These are phyloP conservation scores for Temnothorax ravouxi DNA, from an alignment of 2,888 invertebrate species.

Conservation along the genomic window DNA sequence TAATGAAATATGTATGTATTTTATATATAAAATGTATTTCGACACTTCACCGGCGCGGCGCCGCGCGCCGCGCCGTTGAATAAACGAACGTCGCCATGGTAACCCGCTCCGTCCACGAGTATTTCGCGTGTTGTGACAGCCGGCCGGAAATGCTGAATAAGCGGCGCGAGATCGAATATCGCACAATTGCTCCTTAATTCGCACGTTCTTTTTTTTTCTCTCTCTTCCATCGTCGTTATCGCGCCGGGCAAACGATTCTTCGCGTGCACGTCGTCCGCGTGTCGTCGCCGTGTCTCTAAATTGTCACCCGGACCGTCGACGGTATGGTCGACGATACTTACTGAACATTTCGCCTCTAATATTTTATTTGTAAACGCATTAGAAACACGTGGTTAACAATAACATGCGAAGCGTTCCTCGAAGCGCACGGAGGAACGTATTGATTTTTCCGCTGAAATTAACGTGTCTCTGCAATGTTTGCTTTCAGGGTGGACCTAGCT, in stretches of 20 bases:
- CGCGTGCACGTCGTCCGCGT: neutral
- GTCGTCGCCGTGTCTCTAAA: neutral
- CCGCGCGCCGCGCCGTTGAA: neutral
- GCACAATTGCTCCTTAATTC: conserved; percentile 17
- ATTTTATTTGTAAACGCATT: conserved; percentile 15
- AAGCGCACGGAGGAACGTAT: conserved; percentile 44
- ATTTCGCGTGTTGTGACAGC: conserved; percentile 63
- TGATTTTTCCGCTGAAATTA: conserved; percentile 62
- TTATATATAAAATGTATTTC: conserved; percentile 1
- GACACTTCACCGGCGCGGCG: conserved; percentile 8
- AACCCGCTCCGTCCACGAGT: conserved; percentile 53
- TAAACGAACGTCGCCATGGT: conserved; percentile 62
- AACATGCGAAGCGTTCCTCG: conserved; percentile 23
- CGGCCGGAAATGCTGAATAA: conserved; percentile 31
- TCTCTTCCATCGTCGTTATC: neutral
- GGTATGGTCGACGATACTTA: no score
- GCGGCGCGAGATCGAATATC: conserved; percentile 53
- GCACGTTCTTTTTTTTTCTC: neutral
- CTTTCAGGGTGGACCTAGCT: conserved; percentile 66
- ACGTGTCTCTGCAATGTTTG: conserved; percentile 60
- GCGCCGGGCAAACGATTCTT: neutral
- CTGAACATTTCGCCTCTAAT: neutral
- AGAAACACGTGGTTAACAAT: conserved; percentile 17
- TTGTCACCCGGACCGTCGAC: conserved; percentile 5
- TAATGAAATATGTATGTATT: conserved; percentile 20